These are phyloP conservation scores for Scrobipalpa atriplicella DNA, from an alignment of 2,888 invertebrate genomes.

Conservation along the genomic window DNA sequence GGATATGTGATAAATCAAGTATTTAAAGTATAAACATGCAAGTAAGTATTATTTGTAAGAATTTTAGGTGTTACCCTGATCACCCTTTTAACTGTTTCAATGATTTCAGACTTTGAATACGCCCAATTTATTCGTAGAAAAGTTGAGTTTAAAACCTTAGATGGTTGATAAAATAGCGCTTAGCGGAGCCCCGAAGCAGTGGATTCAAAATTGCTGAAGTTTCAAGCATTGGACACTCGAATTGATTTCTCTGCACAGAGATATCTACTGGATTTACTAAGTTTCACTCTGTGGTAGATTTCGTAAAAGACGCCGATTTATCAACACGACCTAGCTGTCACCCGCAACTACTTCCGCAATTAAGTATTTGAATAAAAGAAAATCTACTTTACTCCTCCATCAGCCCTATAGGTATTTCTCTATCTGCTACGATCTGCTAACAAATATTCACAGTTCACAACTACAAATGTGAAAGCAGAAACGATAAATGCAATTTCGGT, in stretches of 20 bases:
- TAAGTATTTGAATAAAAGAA: not conserved
- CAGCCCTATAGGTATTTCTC: too few relatives aligned
- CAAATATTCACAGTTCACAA: too few relatives aligned
- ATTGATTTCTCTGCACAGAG: not conserved
- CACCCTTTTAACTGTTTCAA: too few relatives aligned
- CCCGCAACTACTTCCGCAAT: not conserved
- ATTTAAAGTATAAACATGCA: too few relatives aligned
- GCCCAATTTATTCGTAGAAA: not conserved
- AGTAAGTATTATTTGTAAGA: too few relatives aligned
- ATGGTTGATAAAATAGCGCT: not conserved
- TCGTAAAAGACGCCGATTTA: not conserved
- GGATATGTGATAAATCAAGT: too few relatives aligned
- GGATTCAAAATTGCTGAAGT: not conserved
- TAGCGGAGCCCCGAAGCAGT: not conserved
- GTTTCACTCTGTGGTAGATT: not conserved
- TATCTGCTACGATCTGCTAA: too few relatives aligned
- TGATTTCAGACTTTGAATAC: too few relatives aligned
- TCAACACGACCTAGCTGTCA: not conserved
- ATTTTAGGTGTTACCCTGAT: too few relatives aligned
- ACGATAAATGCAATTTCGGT: too few relatives aligned
- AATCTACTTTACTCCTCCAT: too few relatives aligned
- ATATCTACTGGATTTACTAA: not conserved
- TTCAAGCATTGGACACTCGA: not conserved
- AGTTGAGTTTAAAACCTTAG: not conserved
- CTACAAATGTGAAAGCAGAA: too few relatives aligned